Percentiles rank a stretch among this genome's conserved stretches.
Evolutionary conservation across 64 coral and sea anemone genomes (phyloP).

Genomic region (Platygyra sinensis): DNA sequence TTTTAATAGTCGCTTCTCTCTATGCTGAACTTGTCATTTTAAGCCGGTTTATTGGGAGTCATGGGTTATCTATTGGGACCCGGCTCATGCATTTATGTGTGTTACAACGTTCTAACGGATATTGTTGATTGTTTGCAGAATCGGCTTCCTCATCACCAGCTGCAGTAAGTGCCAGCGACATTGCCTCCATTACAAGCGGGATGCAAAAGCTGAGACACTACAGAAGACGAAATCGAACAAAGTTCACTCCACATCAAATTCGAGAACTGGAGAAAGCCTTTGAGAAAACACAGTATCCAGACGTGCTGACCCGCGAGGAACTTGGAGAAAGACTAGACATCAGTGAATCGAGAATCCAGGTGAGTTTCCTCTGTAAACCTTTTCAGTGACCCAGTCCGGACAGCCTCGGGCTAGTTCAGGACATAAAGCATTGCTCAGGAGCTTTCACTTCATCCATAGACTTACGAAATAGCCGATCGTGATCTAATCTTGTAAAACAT

Average conservation of each 20-base stretch:
- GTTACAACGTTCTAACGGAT: background rate
- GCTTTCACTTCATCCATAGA: too few relatives aligned
- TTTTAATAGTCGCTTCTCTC: too few relatives aligned
- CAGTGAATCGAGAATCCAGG: conserved; percentile 96
- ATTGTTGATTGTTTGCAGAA: background rate
- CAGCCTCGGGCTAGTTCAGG: too few relatives aligned
- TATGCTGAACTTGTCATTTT: too few relatives aligned
- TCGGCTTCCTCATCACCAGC: background rate
- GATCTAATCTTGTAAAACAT: too few relatives aligned
- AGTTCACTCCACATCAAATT: conserved; percentile 86
- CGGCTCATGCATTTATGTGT: background rate
- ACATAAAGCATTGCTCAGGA: too few relatives aligned
- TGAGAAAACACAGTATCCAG: conserved; percentile 85
- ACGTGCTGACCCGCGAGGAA: conserved; percentile 86
- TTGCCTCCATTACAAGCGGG: conserved; percentile 27
- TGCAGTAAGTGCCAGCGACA: conserved; percentile 28
- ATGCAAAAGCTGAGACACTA: conserved; percentile 61
- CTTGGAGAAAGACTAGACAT: conserved; percentile 80
- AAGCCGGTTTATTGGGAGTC: too few relatives aligned
- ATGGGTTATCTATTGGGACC: too few relatives aligned
- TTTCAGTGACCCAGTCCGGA: too few relatives aligned
- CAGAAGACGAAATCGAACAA: conserved; percentile 90
- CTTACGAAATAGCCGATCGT: too few relatives aligned
- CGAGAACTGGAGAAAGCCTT: conserved; percentile 89
- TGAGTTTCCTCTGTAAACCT: conserved; percentile 5